These are phyloP conservation scores for Phylloscopus trochiloides DNA, from an alignment of 2,113 vertebrate genomes.

Conservation along the genomic window DNA sequence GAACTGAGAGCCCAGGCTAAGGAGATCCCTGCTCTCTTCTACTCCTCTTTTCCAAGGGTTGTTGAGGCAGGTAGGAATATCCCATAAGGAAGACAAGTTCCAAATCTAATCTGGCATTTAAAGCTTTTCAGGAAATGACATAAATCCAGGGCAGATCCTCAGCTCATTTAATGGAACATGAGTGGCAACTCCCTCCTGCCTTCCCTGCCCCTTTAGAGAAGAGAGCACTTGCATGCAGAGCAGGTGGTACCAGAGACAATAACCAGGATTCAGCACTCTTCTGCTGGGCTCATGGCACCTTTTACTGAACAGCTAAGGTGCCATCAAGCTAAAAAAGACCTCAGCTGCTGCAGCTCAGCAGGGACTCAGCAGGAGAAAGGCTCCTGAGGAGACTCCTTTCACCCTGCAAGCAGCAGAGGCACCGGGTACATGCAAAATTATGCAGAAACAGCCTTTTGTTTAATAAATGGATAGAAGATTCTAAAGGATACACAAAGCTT, in stretches of 20 bases:
- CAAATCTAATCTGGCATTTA: background rate
- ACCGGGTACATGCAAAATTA: fast-evolving
- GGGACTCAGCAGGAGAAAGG: background rate
- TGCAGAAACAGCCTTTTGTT: background rate
- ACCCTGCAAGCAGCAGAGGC: background rate
- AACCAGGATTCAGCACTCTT: background rate
- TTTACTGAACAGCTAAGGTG: background rate
- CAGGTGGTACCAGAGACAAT: background rate
- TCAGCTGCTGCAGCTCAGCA: background rate
- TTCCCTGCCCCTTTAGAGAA: background rate
- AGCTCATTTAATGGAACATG: background rate
- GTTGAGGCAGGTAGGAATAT: background rate
- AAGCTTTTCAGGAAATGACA: background rate
- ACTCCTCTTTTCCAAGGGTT: background rate
- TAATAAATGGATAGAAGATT: background rate
- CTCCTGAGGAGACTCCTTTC: background rate
- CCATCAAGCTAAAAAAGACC: background rate
- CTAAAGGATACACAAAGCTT: background rate
- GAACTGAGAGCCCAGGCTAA: background rate
- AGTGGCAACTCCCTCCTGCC: background rate
- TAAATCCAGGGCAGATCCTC: background rate
- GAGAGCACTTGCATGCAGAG: background rate
- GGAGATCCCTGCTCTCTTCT: background rate
- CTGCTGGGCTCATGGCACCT: background rate
- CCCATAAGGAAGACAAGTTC: background rate